Base-by-base conservation (phyloP, 2,797 vertebrate species). In the Cuculus canorus region DNA sequence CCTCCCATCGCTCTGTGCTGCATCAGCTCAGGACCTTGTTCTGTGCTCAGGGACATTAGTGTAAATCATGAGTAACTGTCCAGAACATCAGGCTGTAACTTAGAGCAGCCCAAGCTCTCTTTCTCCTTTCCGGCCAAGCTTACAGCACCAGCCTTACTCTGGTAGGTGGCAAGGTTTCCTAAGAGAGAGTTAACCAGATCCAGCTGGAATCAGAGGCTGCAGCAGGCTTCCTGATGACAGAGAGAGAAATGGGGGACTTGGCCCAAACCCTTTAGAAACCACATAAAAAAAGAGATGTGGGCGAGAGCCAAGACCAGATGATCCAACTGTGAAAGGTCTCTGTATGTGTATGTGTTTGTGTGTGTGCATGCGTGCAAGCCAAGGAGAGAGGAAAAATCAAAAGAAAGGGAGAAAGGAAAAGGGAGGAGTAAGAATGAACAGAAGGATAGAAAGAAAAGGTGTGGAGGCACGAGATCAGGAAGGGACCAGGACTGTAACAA, bases 141-240 rank as follows among this genome's bases (percentile, higher is more conserved):
- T 7, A 59, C 39, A 84, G 87, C 87, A 48, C 47, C 64, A 65
- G 64, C 17, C 4, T 2, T 28, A 28, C 70, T 83, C 90, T 95
- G 88, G 94, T 95, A 95, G 95, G 95, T 95, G 95, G 95, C 90
- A 92, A 94, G 86, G 88, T 64, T 92, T 94, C 83, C 97, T 97
- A 97, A 93, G 95, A 98, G 96, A 96, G 97, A 98, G 98, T 98
- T 99, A 99, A 98, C 97, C 96, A 98, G 98, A 98, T 98, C 98
- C 60, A 14, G n/a, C 90, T 93, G 95, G 82, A 95, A 87, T 88
- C 98, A 98, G 98, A 98, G 98, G 98, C 97, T 84, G 61, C 88
- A 98, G 98, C 98, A 98, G 98, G 98, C 98, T 97, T 97, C 96
- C 97, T 97, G 97, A 98, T 97, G 97, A 98, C 98, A 98, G 98